Base-by-base conservation (phyloP, 2,113 vertebrate genomes). In the Craseonycteris thonglongyai region DNA sequence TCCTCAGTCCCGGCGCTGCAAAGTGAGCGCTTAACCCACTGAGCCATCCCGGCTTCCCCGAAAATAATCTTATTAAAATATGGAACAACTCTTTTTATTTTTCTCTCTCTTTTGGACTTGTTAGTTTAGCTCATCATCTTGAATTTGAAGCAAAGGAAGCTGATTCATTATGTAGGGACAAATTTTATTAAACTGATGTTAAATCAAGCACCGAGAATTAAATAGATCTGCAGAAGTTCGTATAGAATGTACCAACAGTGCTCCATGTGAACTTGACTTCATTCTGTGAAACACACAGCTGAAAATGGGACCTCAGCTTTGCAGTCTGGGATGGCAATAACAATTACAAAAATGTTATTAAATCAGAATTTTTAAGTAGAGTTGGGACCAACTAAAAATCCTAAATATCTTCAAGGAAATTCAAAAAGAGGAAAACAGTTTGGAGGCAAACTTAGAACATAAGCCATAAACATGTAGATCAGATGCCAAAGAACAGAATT, bases 371-470 rank as follows among this genome's bases (percentile, higher is more conserved):
- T 93, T 96, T 88, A 96, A 93, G 94, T 89, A 93, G 75, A 94
- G 33, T 79, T 96, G 75, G 51, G 96, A 92, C 92, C 95, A 94
- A 96, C 95, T 94, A 87, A 95, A 90, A 90, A 96, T 95, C 90
- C 88, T 88, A 96, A 97, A 94, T 92, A 94, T 96, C 88, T 95
- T 97, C 88, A 95, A 96, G 86, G 82, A 97, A 95, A 95, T 96
- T 97, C 90, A 92, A 95, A 92, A 94, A 72, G 91, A 93, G 68
- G 88, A 97, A 97, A 96, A 93, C 95, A 97, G 96, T 97, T 97
- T 96, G 97, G 95, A 96, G 90, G 93, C 93, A 97, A 97, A 95
- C 66, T 96, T 96, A 96, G 95, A 97, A 95, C 92, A 95, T 96
- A 97, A 96, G 95, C 90, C 95, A 94, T 92, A 97, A 97, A 97